phyloP scores from a whole-genome alignment of 2,113 vertebrate genomes.

The Oryzias javanicus region DNA sequence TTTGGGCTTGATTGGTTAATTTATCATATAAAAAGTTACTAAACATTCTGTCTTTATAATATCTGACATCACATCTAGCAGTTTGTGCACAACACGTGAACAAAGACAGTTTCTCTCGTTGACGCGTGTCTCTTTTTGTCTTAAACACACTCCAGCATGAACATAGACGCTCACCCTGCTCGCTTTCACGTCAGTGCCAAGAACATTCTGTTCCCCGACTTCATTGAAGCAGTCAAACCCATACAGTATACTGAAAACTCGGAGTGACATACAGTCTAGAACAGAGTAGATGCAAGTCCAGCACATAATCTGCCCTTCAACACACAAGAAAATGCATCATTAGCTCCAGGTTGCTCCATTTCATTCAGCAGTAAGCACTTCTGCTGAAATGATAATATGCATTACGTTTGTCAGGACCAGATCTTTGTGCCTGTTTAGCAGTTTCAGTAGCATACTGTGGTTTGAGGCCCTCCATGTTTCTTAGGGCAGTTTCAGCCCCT shows the following conservation, averaged over 20 bases:
- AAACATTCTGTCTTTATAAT: too few relatives aligned
- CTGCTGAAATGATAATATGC: slow-evolving; percentile 62
- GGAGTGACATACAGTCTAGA: slow-evolving; percentile 38
- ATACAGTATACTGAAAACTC: slow-evolving; percentile 53
- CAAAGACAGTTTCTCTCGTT: too few relatives aligned
- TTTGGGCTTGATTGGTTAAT: too few relatives aligned
- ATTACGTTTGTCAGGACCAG: slow-evolving; percentile 53
- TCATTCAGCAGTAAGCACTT: slow-evolving; percentile 25
- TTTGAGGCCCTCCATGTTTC: slow-evolving; percentile 67
- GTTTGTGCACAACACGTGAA: too few relatives aligned
- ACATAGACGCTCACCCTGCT: slow-evolving; percentile 17
- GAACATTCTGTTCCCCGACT: slow-evolving; percentile 68
- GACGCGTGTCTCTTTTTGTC: too few relatives aligned
- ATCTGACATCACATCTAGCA: too few relatives aligned
- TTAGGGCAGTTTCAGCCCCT: slow-evolving; percentile 64
- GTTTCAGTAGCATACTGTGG: slow-evolving; percentile 69
- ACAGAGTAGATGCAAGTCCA: slow-evolving; percentile 35
- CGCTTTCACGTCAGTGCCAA: slow-evolving; percentile 48
- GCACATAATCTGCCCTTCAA: slow-evolving; percentile 22
- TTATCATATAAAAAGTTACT: too few relatives aligned
- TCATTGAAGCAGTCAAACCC: slow-evolving; percentile 50
- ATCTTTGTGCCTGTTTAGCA: slow-evolving; percentile 56
- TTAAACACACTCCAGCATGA: not conserved
- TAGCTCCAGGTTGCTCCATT: slow-evolving; percentile 18
- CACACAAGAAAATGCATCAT: slow-evolving; percentile 1